Evolutionary conservation across 2,888 invertebrate genomes (phyloP), one percentile per base, ranked within the genome.

Genomic region (Tinea pellionella): DNA sequence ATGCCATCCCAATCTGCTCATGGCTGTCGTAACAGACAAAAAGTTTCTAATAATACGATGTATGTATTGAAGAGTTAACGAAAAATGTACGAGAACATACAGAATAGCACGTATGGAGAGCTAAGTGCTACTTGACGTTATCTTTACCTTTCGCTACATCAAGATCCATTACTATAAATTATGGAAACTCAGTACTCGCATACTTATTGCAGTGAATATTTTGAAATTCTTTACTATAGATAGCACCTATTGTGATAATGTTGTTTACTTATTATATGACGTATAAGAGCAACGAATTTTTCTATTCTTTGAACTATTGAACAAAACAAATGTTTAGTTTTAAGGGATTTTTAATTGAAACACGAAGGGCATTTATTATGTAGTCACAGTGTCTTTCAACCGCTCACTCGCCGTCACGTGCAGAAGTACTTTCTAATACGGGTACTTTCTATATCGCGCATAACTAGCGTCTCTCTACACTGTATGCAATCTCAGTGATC

Each of bases 361-460:
- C 8, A 42, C 13, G 18, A 47, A 47, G 47, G 47, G 47, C 47
- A 15, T 4, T 2, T 47, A n/a, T 47, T 47, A 15, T 15, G 47
- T 15, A 9, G 12, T 13, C 3, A 8, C 42, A n/a, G 8, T 47
- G 47, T 18, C 15, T 18, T 47, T 47, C 12, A 15, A 16, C 47
- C 47, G 47, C 4, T 37, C n/a, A 37, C 37, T 37, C 37, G 9
- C 37, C 47, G 19, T 55, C 12, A 55, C 55, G 55, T 55, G 55
- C 55, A 13, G 24, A 3, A 19, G 6, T 24, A 19, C 55, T 55
- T 55, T 55, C 55, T 55, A 55, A 55, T 24, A n/a, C 37, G 37
- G n/a, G 55, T 55, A 55, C 55, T 55, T 55, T 55, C 55, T 55
- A 55, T 55, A 24, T 55, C 19, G 55, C 37, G 37, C 55, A 55